Conservation (phyloP, 2,797 vertebrate species). For the Gymnodraco acuticeps region DNA sequence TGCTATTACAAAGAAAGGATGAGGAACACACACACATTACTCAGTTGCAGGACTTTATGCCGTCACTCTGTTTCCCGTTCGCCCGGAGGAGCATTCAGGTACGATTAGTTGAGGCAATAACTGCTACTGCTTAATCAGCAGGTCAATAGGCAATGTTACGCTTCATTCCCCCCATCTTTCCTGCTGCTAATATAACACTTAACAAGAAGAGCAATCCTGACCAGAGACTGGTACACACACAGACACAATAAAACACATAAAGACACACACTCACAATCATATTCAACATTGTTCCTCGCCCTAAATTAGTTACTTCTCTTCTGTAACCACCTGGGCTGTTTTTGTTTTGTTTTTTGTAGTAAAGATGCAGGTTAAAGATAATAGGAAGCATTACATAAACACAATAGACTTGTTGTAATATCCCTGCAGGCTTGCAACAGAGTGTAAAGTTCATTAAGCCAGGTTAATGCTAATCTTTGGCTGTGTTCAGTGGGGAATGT, state of each 20-base stretch:
- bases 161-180: conserved; percentile 69
- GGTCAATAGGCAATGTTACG: conserved; percentile 80
- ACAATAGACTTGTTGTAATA: conserved; percentile 73
- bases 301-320: conserved; percentile 4
- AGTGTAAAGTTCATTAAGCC: conserved; percentile 84
- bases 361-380: conserved; percentile 52
- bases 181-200: conserved; percentile 69
- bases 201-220: conserved; percentile 53
- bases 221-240: conserved; percentile 32
- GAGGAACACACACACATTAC: conserved; percentile 47
- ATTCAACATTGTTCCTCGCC: background rate
- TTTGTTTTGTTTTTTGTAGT: conserved; percentile 24
- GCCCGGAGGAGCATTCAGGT: conserved; percentile 67
- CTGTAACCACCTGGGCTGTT: conserved; percentile 8
- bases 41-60: conserved; percentile 58
- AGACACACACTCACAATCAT: conserved; percentile 16
- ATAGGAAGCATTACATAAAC: conserved; percentile 65
- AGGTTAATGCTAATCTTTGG: conserved; percentile 83
- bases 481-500: conserved; percentile 59
- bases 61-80: conserved; percentile 37
- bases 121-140: conserved; percentile 82
- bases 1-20: conserved; percentile 58
- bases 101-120: conserved; percentile 79
- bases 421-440: conserved; percentile 78
- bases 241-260: conserved; percentile 23